These are phyloP conservation scores for Addax nasomaculatus DNA, from an alignment of 2,113 vertebrate species.

Conservation along the genomic window DNA sequence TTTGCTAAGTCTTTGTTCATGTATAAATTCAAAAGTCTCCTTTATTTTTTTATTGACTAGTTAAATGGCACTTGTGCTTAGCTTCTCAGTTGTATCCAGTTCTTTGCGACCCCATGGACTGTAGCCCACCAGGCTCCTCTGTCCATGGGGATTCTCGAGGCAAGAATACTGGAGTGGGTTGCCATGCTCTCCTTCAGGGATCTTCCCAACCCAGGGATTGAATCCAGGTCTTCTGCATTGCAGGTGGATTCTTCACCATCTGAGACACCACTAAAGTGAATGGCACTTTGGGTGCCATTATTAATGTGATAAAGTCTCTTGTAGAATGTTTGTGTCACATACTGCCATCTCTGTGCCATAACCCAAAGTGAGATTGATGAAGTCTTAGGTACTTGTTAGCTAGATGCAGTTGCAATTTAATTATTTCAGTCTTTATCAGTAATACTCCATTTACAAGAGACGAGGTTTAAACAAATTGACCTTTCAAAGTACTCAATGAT, in stretches of 20 bases:
- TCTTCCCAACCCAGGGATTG: neutral
- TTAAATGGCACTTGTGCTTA: neutral
- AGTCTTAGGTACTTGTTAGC: neutral
- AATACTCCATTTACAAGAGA: conserved; percentile 16
- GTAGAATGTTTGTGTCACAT: neutral
- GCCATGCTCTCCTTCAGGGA: neutral
- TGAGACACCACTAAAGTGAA: neutral
- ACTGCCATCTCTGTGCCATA: neutral
- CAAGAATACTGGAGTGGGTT: neutral
- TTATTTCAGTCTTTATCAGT: neutral
- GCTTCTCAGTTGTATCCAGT: neutral
- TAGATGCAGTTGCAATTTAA: neutral
- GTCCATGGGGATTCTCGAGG: neutral
- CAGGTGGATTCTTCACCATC: neutral
- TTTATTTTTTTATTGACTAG: neutral
- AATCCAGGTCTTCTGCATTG: neutral
- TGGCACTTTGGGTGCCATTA: neutral
- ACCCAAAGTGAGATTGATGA: neutral
- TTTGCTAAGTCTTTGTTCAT: neutral
- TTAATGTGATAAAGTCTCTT: neutral
- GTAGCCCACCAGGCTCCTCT: neutral
- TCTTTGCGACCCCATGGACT: neutral
- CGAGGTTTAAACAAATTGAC: neutral
- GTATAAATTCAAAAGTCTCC: neutral
- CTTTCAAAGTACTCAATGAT: neutral